Percentiles rank a stretch among this genome's conserved stretches.
phyloP scores from a whole-genome alignment of 2,888 invertebrate species.

The Athalia cordata region DNA sequence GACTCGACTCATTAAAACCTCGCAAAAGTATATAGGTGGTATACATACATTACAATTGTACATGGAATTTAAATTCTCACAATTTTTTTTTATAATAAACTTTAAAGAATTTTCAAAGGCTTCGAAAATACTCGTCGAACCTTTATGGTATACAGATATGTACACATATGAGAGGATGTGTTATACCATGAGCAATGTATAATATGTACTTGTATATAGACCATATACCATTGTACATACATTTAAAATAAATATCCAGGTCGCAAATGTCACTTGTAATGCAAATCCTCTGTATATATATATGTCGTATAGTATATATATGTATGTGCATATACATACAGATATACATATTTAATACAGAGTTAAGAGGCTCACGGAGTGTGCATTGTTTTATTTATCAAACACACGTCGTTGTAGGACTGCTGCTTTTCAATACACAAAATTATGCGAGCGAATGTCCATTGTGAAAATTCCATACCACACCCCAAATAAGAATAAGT shows the following conservation, averaged over 20 bases:
- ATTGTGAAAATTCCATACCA: slow-evolving; percentile 46
- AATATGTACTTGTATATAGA: no score
- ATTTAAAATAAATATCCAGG: slow-evolving; percentile 26
- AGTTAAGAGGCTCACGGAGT: not conserved
- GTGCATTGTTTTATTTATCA: slow-evolving; percentile 56
- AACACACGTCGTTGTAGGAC: no score
- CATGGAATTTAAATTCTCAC: no score
- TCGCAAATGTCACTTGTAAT: slow-evolving; percentile 57
- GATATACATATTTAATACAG: not conserved
- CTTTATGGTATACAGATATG: no score
- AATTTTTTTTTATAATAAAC: slow-evolving; percentile 19
- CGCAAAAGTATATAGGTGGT: not conserved
- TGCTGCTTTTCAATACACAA: slow-evolving; percentile 22
- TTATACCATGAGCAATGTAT: no score
- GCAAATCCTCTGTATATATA: slow-evolving; percentile 57
- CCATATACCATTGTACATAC: no score
- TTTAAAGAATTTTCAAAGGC: slow-evolving; percentile 61
- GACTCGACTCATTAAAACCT: no score
- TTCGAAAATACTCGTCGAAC: not conserved
- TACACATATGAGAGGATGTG: no score
- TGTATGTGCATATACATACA: not conserved
- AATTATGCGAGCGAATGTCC: slow-evolving; percentile 45
- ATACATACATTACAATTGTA: no score
- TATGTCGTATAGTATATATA: not conserved
- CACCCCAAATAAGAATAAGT: slow-evolving; percentile 20